A percentile compares a stretch with the other conserved stretches of the same genome.
Conservation (phyloP, 2,113 vertebrate species). For the Halichoerus grypus region DNA sequence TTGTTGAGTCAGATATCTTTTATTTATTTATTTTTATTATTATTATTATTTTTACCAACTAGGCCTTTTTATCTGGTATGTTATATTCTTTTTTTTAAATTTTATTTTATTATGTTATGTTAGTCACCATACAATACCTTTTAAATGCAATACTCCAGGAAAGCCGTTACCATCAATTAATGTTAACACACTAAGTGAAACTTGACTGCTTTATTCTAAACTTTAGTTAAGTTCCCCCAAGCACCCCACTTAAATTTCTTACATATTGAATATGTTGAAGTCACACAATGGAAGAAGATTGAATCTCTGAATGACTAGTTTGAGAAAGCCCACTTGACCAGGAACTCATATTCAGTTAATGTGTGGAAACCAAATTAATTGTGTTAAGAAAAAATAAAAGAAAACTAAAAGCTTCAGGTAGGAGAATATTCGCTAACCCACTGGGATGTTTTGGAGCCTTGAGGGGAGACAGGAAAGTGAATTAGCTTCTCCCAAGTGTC, state of each 20-base stretch:
- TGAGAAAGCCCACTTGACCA: neutral
- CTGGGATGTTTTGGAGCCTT: neutral
- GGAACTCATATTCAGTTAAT: neutral
- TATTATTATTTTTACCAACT: too few species aligned
- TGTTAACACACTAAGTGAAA: neutral
- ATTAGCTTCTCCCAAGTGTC: neutral
- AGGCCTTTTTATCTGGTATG: too few species aligned
- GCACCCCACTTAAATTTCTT: neutral
- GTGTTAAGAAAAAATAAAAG: neutral
- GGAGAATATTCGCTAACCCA: neutral
- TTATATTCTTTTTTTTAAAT: too few species aligned
- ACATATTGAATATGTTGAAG: neutral
- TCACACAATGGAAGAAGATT: neutral
- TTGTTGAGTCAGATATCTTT: neutral
- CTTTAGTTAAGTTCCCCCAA: neutral
- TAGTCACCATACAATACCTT: neutral
- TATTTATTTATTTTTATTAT: too few species aligned
- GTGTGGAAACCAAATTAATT: neutral
- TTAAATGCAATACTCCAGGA: neutral
- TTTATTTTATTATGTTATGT: too few species aligned
- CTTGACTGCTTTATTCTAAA: neutral
- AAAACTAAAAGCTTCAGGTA: neutral
- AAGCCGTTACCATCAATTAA: neutral
- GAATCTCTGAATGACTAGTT: neutral
- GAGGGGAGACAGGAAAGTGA: neutral